Base-by-base conservation (phyloP, 2,797 vertebrate species). In the Liasis olivaceus region DNA sequence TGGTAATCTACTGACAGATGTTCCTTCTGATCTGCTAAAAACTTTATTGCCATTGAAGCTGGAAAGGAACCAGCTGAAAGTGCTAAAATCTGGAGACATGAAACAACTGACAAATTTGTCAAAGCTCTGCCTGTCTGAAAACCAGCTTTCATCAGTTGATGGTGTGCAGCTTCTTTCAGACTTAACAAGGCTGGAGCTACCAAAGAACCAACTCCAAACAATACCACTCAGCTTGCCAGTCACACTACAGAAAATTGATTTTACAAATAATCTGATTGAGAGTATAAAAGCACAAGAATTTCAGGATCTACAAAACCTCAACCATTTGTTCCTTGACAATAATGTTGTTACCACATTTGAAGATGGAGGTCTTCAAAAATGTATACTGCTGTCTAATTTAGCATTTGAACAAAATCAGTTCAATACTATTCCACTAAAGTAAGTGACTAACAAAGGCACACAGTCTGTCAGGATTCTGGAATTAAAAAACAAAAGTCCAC, bases 291-390 rank as follows among this genome's bases (percentile, higher is more conserved):
- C 81, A 0, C 96, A 97, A 89, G 96, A 98, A 24, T 97, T 98
- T 69, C 96, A 97, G 91, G 97, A 97, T 86, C 97, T 98, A 56
- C 96, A 92, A 59, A 96, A 97, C 15, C 95, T 98, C 92, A 98
- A 97, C 93, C 98, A 98, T 93, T 96, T 98, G 85, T 98, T 98
- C 95, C 97, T 98, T 26, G 98, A 98, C 95, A 98, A 98, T 96
- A 98, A 98, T 0, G 87, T 95, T 9, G 98, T 98, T 56, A 97
- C 92, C 56, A 91, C n/a, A 6, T 98, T 98, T 0, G 98, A 98
- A 95, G 96, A 96, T 1, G 97, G 97, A 58, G 98, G 98, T 89
- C 96, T 98, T 93, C 98, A 97, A 93, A 96, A 96, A 93, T 98
- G 98, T n/a, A 91, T 17, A 0, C 97, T 98, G 72, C 97, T 98